Evolutionary conservation across 2,113 vertebrate genomes (phyloP), one percentile per base, ranked within the genome.

Genomic region (Peromyscus leucopus): DNA sequence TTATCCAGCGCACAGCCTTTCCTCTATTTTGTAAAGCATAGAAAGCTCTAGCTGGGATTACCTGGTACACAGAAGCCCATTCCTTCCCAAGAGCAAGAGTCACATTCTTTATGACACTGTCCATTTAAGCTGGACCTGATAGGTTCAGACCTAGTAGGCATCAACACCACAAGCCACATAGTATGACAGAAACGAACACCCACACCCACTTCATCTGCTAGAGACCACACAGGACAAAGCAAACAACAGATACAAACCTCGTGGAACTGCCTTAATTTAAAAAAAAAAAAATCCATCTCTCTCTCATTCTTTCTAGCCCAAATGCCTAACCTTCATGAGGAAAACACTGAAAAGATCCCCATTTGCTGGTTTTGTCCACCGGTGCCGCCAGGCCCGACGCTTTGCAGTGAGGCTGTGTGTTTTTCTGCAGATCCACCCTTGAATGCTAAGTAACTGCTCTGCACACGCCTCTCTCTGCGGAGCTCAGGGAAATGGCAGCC

Each of bases 401-500:
- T 51, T 93, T 51, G 36, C 71, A 69, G 96, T 76, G 95, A 97
- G 96, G 97, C 95, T 4, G 72, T 87, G 85, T 93, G 94, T 65
- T 90, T 96, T 96, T 84, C 97, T 93, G 97, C 97, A 98, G 97
- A 97, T 87, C 96, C 94, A 63, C 94, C 97, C 97, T 96, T 93
- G 97, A 98, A 97, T 97, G 98, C 97, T 98, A 97, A 97, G 89
- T 93, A 97, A 95, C 89, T 15, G 93, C 90, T 96, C 87, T 69
- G 96, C 92, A 96, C 86, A 55, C 96, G 95, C 95, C 88, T 92
- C 96, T 96, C 96, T 95, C 96, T 88, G 94, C 17, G 76, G 95
- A 97, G 95, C 97, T 92, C 93, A 7, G 97, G 94, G 96, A 96
- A 98, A 98, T 96, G 96, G 96, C 97, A 98, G 96, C 93, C 71